Base-by-base conservation (phyloP, 2,797 vertebrate species). In the Lycodopsis pacificus region DNA sequence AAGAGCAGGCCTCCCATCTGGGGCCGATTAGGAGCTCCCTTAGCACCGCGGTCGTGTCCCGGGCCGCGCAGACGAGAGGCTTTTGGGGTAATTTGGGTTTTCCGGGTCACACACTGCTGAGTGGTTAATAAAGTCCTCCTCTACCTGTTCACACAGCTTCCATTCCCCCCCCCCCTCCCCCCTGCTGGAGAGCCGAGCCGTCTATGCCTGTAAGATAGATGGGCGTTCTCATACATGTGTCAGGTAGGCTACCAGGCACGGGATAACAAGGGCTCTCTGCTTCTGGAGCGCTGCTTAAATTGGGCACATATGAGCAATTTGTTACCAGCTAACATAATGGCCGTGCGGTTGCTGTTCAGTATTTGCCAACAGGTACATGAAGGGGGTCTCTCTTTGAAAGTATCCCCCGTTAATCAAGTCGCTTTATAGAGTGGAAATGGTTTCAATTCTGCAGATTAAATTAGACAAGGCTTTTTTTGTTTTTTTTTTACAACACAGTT, bases 11-110 rank as follows among this genome's bases (percentile, higher is more conserved):
- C 93, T 90, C 85, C 90, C 93, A 94, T 93, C 93, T 95, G 94
- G 88, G 85, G 48, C 81, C 25, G 91, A 93, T 94, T 94, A 94
- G 80, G 61, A 81, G 82, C 85, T 86, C 83, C 82, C 82, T 88
- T 74, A 88, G 92, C 91, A 68, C 80, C 77, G 62, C 44, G 58
- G 76, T 73, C 72, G 65, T 74, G 86, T 88, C 89, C 88, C 68
- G 44, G 77, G 86, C 77, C n/a, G n/a, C 3, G 80, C 86, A 91
- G 92, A 92, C 90, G 27, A 89, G 88, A 92, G 91, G 91, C 81
- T 89, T 91, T 92, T 91, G 91, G 89, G 92, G 91, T 95, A 94
- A 94, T 94, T 94, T 94, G 90, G 91, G 91, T 94, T 93, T 94
- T 94, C 93, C 93, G 91, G 92, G 93, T 94, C 93, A 94, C 93